Base-by-base conservation (phyloP, 2,888 invertebrate genomes). In the Gastracanthus pulcherrimus region DNA sequence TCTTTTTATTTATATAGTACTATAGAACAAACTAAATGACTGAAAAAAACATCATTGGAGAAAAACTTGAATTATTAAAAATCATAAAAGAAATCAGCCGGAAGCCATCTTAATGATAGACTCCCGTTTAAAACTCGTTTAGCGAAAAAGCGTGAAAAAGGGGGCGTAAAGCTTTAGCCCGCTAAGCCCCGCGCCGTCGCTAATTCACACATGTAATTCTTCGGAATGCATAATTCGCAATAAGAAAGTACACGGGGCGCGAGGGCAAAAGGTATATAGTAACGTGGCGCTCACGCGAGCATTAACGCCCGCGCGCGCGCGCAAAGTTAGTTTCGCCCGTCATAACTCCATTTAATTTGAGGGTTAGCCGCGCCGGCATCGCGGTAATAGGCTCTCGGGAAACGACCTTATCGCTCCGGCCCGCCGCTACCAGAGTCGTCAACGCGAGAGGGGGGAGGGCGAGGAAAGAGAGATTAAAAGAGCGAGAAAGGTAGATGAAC, bases 261-360 rank as follows among this genome's bases (percentile, higher is more conserved):
- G 19, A 13, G 23, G 26, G 45, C 51, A 55, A 55, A n/a, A n/a
- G n/a, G n/a, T n/a, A n/a, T n/a, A n/a, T n/a, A n/a, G n/a, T n/a
- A n/a, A n/a, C n/a, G 31, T 34, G 34, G 19, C 55, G 55, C 23
- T 2, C 7, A 19, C 51, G 51, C 23, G 26, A 26, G 45, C 45
- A 45, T 58, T 58, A 58, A 58, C 29, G 26, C 11, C 19, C 1
- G 13, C 45, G 45, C 11, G 38, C 1, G 13, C 45, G 45, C 36
- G 51, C 9, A 36, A 66, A 75, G 34, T 51, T 66, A 58, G 34
- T 67, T 45, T 45, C 41, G 16, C 36, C 26, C 60, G 60, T 62
- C 70, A 77, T 48, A 62, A 62, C 48, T 62, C 48, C 48, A 48
- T 70, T 69, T 70, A 70, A 77, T 70, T 77, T 77, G 58, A 62